Base-by-base conservation (phyloP, 2,888 invertebrate species). In the Fragum sueziense region DNA sequence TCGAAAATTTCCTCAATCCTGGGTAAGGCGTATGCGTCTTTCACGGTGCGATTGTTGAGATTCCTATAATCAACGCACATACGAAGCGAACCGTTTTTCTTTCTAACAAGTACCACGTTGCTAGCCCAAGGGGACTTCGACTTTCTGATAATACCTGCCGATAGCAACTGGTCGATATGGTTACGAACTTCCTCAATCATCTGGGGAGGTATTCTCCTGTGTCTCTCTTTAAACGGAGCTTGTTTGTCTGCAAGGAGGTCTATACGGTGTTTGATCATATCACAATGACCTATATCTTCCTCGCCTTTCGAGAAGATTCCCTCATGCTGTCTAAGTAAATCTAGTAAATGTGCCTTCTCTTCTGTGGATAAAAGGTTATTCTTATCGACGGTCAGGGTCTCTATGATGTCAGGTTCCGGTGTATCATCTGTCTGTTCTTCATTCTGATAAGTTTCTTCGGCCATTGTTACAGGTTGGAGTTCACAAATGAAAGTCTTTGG, bases 141-240 rank as follows among this genome's bases (percentile, higher is more conserved):
- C 37, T 37, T 37, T 6, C 37, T 6, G 14, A 37, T 9, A 14
- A 37, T 37, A 9, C 14, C 37, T 14, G 37, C 14, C 37, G 37
- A 37, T 37, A 37, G 14, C 6, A 37, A 37, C n/a, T n/a, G n/a
- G n/a, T n/a, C n/a, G n/a, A n/a, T n/a, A 52, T 52, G 52, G 4
- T 52, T 9, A 6, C 34, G 31, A 29, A 65, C 34, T 34, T 65
- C 65, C 11, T 65, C 65, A 20, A 65, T 65, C 65, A 65, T 65
- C 11, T 20, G 7, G 4, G 65, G 65, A 20, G 65, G 65, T 33
- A 65, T 33, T 33, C 34, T 3, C 22, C 65, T 29, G 29, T 29
- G 22, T n/a, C 34, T 29, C 22, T 68, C 20, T 47, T 68, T 68
- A 29, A 68, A 68, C 3, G 41, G 27, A 9, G 3, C 20, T 11